Evolutionary conservation across 2,888 invertebrate species (phyloP).

Genomic region (Molorchus minor): DNA sequence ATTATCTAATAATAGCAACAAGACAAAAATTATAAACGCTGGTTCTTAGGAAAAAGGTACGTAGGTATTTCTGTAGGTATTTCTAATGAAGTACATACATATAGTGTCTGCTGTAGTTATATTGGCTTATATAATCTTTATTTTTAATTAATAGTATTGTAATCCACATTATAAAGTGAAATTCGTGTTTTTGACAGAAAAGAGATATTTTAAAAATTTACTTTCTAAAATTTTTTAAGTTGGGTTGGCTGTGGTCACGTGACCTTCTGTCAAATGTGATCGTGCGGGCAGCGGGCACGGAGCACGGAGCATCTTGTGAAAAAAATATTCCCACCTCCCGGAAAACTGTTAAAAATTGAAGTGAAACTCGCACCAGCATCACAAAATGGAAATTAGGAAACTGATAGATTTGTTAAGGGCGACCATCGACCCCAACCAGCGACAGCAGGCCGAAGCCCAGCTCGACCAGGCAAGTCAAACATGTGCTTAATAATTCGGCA

Average conservation of each 20-base stretch:
- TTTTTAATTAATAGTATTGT: neutral
- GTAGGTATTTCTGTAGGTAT: too few species aligned
- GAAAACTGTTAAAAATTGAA: conserved; percentile 34
- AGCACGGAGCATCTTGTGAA: conserved; percentile 38
- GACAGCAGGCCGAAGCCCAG: conserved; percentile 92
- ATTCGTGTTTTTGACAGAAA: neutral
- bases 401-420: conserved; percentile 89
- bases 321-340: conserved; percentile 21
- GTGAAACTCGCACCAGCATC: conserved; percentile 20
- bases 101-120: too few species aligned
- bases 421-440: conserved; percentile 87
- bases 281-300: conserved; percentile 40
- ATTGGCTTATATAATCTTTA: neutral
- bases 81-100: too few species aligned
- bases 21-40: too few species aligned
- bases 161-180: neutral
- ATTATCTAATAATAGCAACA: too few species aligned
- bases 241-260: conserved; percentile 43
- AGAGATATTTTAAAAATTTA: neutral
- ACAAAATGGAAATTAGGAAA: conserved; percentile 80
- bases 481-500: conserved; percentile 50
- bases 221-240: neutral
- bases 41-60: too few species aligned
- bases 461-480: conserved; percentile 77
- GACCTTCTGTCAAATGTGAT: conserved; percentile 44